Evolutionary conservation across 2,888 invertebrate species (phyloP).

Genomic region (Idaea biselata): DNA sequence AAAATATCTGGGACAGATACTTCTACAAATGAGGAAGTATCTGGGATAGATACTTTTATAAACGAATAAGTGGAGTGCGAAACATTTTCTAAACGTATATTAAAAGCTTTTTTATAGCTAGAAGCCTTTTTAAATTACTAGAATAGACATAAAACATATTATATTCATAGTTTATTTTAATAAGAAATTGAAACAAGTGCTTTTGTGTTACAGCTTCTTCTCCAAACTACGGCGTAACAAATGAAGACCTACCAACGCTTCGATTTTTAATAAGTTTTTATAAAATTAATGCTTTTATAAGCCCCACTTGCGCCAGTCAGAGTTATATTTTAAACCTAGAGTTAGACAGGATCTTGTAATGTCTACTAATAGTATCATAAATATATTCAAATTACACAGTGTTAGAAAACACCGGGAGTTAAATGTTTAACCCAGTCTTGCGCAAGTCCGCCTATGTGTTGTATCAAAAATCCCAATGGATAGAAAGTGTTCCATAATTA

Average conservation of each 20-base stretch:
- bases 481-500: neutral
- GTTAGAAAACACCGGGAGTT: neutral
- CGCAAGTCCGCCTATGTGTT: too few species aligned
- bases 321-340: constrained; percentile 2
- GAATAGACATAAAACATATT: neutral
- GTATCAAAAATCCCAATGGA: neutral
- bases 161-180: constrained; percentile 15
- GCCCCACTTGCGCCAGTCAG: neutral
- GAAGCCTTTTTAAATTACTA: neutral
- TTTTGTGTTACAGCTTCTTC: constrained; percentile 64
- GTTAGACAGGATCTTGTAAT: neutral
- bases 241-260: constrained; percentile 43
- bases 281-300: constrained; percentile 8
- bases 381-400: neutral
- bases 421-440: neutral
- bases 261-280: constrained; percentile 27
- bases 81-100: neutral
- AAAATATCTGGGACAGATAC: too few species aligned
- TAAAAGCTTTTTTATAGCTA: neutral
- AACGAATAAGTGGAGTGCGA: neutral
- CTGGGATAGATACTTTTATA: neutral
- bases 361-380: neutral
- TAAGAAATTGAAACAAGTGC: constrained; percentile 17
- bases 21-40: neutral
- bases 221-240: constrained; percentile 70